Base-by-base conservation (phyloP, 37 sponge, comb jelly and placozoan species). In the Spongilla lacustris region DNA sequence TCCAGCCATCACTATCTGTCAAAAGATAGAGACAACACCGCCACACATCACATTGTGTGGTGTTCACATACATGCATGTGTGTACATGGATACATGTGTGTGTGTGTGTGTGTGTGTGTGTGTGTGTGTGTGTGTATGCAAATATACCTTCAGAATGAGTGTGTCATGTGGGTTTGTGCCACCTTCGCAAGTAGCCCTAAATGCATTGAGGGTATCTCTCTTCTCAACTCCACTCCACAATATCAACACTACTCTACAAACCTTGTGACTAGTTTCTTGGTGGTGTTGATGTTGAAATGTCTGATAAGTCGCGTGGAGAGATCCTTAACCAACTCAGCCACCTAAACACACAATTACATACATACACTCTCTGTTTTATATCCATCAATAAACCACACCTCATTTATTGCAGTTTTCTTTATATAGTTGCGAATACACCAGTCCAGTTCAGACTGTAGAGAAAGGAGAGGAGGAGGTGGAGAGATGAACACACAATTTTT, bases 1-100 rank as follows among this genome's bases (percentile, higher is more conserved):
- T 17, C 97, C 95, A 73, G 82, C 89, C 68, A 96, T 67, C 67
- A 96, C 93, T 21, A 94, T 29, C 97, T 96, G 67, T 17, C 75
- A 3, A 58, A 58, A 41, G 3, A 6, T 17, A 58, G 19, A 25
- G 14, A 31, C 14, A 13, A 1, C 1, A 17, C 58, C 58, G 11
- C 58, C 58, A 58, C 19, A 58, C 58, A 58, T 58, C 19, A 58
- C 58, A 58, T 17, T 6, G 68, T 19, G 66, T 83, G 14, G 35
- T 36, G 23, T 14, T 3, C 10, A 6, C 4, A 33, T 27, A 29
- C 21, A 46, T 27, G 23, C 24, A 4, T 48, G 21, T 79, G 67
- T 38, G 48, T 58, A 19, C 27, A 2, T 79, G 58, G 4, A 34
- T 30, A 13, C 4, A 27, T 58, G 35, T 50, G 25, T 30, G 73